Conservation (phyloP, 2,113 vertebrate species). For the mouse (Mus musculus) region GRCm39 chr11:15828001-15828500, state of each 20-base stretch:
- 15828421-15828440: no score
- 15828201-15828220: background rate
- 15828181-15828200: background rate
- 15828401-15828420: no score
- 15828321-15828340: background rate
- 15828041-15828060: rapidly evolving
- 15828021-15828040: background rate
- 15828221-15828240: background rate
- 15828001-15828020: no score
- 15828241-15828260: background rate
- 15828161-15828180: no score
- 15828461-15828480: no score
- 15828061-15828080: background rate
- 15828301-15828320: background rate
- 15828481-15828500: no score
- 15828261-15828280: background rate
- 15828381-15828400: background rate
- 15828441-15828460: no score
- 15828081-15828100: background rate
- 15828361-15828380: background rate
- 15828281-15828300: background rate
- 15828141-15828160: no score
- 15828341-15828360: background rate
- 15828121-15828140: no score
- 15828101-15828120: background rate